Evolutionary conservation across 2,888 invertebrate species (phyloP), one percentile per base, ranked within the genome.

Genomic region (Hemaris fuciformis): DNA sequence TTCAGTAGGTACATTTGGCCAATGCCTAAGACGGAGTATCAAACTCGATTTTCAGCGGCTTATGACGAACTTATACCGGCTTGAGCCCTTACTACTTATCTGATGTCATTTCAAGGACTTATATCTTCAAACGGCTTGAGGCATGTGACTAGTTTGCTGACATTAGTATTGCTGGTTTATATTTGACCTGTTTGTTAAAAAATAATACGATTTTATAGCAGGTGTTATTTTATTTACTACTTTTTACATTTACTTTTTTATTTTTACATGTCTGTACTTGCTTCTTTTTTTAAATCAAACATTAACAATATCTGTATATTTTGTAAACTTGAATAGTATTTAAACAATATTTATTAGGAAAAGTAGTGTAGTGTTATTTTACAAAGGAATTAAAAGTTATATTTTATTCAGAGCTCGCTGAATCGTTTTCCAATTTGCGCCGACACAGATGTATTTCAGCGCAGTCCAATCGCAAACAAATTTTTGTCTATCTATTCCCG

Each of bases 31-130:
- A 46, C 22, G n/a, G n/a, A 25, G 25, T 27, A 48, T 48, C 25
- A 48, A 48, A 48, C 25, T 27, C n/a, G 48, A 48, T 48, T 48
- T 46, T 48, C 48, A 48, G 25, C 48, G 15, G 48, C 25, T 48
- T 23, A 48, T 48, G 46, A n/a, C 46, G 46, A 48, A 48, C 46
- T 46, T 48, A 25, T 48, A 27, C 48, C 48, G 20, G 48, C 23
- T 48, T 48, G 48, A 48, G 48, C 23, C 48, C 10, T 25, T 15
- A 48, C 48, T 48, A 48, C 48, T 48, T 48, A 48, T 48, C 48
- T 48, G 48, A 48, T 25, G 48, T 25, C 25, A 48, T n/a, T 48
- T 25, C 25, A 48, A 48, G 25, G 48, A 48, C 48, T 48, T 23
- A n/a, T 46, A 22, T 15, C 25, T 22, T 7, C n/a, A 25, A 13